phyloP scores from a whole-genome alignment of 2,888 invertebrate species.

The Phragmatobia fuliginosa region DNA sequence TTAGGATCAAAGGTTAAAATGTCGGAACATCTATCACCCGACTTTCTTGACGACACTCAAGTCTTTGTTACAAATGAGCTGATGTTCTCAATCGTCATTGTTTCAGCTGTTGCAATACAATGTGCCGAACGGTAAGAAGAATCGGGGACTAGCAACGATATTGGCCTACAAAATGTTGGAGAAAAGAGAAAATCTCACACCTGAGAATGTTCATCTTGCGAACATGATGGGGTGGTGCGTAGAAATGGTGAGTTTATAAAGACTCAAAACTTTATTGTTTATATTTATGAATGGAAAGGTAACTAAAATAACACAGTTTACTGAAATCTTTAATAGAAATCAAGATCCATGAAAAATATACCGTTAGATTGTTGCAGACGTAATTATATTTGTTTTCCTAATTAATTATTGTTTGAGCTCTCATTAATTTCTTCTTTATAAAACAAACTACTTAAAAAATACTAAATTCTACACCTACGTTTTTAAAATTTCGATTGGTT shows the following conservation, averaged over 20 bases:
- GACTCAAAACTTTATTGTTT: too few relatives aligned
- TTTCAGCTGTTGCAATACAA: constrained; percentile 95
- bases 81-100: constrained; percentile 50
- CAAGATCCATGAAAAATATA: neutral
- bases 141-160: constrained; percentile 91
- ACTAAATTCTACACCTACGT: neutral
- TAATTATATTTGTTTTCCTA: neutral
- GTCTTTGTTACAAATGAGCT: neutral
- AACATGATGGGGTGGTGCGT: constrained; percentile 97
- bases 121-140: constrained; percentile 96
- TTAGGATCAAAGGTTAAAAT: constrained; percentile 1
- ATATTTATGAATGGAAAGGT: neutral
- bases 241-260: constrained; percentile 92
- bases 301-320: neutral
- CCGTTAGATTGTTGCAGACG: neutral
- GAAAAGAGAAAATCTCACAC: constrained; percentile 88
- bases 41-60: neutral
- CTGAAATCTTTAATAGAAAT: neutral
- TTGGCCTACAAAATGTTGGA: constrained; percentile 92
- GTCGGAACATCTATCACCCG: neutral
- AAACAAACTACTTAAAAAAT: too few relatives aligned
- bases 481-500: neutral
- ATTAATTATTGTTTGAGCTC: too few relatives aligned
- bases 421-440: too few relatives aligned
- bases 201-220: constrained; percentile 92